phyloP scores from a whole-genome alignment of 1,140 invertebrate genomes.

The Dolichoris vasculosae region DNA sequence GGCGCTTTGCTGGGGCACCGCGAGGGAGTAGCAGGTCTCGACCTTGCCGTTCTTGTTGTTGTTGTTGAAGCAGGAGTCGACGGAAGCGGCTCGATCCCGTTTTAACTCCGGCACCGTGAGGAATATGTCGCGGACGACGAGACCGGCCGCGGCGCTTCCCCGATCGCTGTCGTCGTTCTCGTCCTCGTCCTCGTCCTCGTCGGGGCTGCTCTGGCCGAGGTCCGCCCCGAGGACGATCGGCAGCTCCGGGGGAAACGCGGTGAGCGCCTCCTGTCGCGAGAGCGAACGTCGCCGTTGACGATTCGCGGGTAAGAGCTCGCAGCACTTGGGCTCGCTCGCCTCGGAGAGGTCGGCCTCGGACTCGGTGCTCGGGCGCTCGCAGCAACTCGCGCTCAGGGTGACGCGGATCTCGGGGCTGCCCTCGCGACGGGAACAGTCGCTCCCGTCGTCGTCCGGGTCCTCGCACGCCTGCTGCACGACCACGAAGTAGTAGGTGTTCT shows the following conservation, averaged over 20 bases:
- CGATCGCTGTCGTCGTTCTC: constrained; percentile 72
- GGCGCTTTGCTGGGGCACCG: constrained; percentile 81
- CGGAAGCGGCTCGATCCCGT: constrained; percentile 87
- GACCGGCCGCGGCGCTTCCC: constrained; percentile 63
- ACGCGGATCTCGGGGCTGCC: constrained; percentile 79
- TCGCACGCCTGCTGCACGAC: constrained; percentile 37
- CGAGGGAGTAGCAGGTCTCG: constrained; percentile 79
- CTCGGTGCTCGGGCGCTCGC: constrained; percentile 53
- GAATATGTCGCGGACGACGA: constrained; percentile 83
- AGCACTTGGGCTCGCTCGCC: not conserved
- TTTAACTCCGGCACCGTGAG: constrained; percentile 87
- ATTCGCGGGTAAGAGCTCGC: constrained; percentile 60
- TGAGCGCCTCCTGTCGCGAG: constrained; percentile 84
- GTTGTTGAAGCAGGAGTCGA: constrained; percentile 84
- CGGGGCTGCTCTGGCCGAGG: constrained; percentile 62
- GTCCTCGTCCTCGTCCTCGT: constrained; percentile 71
- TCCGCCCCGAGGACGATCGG: constrained; percentile 74
- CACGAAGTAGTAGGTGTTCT: constrained; percentile 52
- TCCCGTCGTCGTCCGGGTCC: constrained; percentile 55
- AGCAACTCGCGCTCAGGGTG: constrained; percentile 77
- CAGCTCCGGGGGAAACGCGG: constrained; percentile 80
- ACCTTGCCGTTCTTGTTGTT: constrained; percentile 82
- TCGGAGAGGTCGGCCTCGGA: constrained; percentile 2
- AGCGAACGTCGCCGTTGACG: constrained; percentile 71
- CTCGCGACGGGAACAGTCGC: constrained; percentile 66